Conservation (phyloP, 1,140 invertebrate species). For the Bombus soroeensis region DNA sequence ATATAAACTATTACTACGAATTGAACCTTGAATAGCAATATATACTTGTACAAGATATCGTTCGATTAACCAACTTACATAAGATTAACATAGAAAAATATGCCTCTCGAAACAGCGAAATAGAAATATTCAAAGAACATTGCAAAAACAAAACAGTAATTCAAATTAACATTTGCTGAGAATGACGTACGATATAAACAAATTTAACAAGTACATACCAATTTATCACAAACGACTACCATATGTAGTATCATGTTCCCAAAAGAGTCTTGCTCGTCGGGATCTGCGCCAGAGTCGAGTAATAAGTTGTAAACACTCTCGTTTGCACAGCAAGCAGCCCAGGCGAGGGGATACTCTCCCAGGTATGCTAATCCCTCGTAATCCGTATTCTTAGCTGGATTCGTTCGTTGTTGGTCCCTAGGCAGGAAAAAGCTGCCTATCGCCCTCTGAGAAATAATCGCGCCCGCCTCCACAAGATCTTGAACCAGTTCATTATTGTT, state of each 20-base stretch:
- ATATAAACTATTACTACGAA: too few species aligned
- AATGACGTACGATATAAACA: neutral
- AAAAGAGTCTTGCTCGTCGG: slow-evolving; percentile 95
- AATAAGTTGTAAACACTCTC: slow-evolving; percentile 99
- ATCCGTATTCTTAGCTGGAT: slow-evolving; percentile 91
- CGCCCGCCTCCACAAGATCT: slow-evolving; percentile 94
- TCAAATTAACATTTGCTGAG: neutral
- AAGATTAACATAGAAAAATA: slow-evolving; percentile 4
- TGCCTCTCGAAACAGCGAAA: neutral
- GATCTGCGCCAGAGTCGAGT: slow-evolving; percentile 95
- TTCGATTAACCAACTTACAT: neutral
- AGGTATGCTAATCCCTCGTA: slow-evolving; percentile 98
- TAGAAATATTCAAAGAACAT: neutral
- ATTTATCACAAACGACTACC: slow-evolving; percentile 98
- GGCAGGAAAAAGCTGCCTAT: slow-evolving; percentile 97
- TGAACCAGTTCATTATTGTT: slow-evolving; percentile 98
- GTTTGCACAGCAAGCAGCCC: slow-evolving; percentile 98
- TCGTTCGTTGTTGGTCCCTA: slow-evolving; percentile 92
- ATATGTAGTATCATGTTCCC: slow-evolving; percentile 99
- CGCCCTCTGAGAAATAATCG: slow-evolving; percentile 95
- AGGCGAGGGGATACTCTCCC: slow-evolving; percentile 97
- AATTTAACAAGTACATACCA: slow-evolving; percentile 85
- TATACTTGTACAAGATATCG: too few species aligned
- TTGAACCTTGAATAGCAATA: neutral
- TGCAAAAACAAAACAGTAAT: too few species aligned